Percentiles rank a stretch among this genome's conserved stretches.
phyloP scores from a whole-genome alignment of 2,113 vertebrate species.

The Tachycineta bicolor region DNA sequence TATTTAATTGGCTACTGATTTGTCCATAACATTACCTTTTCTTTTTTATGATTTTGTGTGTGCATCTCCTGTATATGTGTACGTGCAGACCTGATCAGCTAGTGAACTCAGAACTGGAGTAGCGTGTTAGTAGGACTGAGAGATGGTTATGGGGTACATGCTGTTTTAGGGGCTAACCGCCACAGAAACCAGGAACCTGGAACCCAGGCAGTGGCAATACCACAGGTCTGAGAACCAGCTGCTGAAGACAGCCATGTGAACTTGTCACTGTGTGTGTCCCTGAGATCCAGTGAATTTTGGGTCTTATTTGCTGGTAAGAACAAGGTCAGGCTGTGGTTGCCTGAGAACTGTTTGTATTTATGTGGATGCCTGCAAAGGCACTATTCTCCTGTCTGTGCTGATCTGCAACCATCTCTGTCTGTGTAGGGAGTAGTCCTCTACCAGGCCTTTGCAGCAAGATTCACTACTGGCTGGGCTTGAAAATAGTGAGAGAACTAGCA shows the following conservation, averaged over 20 bases:
- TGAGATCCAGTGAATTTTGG: neutral
- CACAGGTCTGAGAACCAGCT: neutral
- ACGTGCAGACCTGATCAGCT: rapidly evolving
- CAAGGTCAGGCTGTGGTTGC: neutral
- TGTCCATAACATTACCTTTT: too few relatives aligned
- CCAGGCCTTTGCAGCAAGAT: neutral
- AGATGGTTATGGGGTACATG: neutral
- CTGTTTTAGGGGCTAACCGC: neutral
- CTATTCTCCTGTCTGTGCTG: neutral
- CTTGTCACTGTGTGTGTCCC: neutral
- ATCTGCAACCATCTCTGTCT: neutral
- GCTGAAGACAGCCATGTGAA: neutral
- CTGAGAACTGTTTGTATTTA: neutral
- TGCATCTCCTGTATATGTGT: neutral
- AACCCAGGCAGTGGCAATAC: neutral
- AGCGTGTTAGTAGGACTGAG: neutral
- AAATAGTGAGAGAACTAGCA: neutral
- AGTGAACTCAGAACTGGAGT: neutral
- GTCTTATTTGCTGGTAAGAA: neutral
- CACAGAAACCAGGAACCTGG: neutral
- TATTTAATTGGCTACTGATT: too few relatives aligned
- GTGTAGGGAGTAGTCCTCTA: neutral
- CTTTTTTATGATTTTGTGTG: neutral
- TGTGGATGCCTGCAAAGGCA: neutral
- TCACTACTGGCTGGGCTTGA: neutral